Percentiles rank a stretch among this genome's conserved stretches.
Conservation (phyloP, 2,113 vertebrate species). For the Uria lomvia region DNA sequence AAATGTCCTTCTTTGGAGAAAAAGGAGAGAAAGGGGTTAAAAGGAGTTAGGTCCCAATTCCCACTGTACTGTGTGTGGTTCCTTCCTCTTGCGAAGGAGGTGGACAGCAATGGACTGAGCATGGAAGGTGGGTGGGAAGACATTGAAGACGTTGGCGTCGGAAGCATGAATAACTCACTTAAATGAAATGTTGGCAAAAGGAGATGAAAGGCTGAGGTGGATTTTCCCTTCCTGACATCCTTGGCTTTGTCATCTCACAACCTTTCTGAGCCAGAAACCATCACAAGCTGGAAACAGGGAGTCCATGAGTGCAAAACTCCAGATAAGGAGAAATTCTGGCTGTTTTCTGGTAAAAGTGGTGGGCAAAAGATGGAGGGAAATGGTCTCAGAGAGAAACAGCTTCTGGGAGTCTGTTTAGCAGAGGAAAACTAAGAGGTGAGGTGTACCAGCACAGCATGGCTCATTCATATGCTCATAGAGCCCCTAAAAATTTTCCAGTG, state of each 20-base stretch:
- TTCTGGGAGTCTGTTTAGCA: neutral
- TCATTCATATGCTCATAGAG: neutral
- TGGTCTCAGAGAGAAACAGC: neutral
- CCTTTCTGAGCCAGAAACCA: neutral
- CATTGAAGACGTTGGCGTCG: neutral
- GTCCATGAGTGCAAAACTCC: neutral
- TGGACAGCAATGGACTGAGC: neutral
- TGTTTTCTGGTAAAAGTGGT: neutral
- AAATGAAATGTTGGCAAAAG: neutral
- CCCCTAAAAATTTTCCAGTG: neutral
- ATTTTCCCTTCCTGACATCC: neutral
- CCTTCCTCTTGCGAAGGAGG: neutral
- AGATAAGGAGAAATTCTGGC: neutral
- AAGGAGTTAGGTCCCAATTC: neutral
- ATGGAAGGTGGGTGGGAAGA: neutral
- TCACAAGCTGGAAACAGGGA: neutral
- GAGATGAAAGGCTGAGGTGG: neutral
- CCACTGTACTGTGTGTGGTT: fast-evolving
- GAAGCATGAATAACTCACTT: neutral
- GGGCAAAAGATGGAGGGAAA: neutral
- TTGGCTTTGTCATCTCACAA: neutral
- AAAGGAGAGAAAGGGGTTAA: neutral
- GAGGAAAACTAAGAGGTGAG: neutral
- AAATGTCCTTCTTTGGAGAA: neutral
- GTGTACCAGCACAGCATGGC: neutral